Base-by-base conservation (phyloP, 2,888 invertebrate species). In the Atethmia centrago region DNA sequence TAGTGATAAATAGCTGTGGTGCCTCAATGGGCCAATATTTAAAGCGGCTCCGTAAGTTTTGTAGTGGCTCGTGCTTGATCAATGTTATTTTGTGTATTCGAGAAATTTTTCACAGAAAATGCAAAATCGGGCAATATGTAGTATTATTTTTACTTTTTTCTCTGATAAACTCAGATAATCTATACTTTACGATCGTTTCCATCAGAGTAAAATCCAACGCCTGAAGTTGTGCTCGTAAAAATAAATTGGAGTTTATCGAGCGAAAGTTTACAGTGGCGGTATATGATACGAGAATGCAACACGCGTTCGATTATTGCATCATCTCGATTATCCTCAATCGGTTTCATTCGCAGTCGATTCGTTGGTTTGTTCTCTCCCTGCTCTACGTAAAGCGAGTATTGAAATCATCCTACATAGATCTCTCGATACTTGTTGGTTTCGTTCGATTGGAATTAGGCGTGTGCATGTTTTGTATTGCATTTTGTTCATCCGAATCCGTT, bases 191-290 rank as follows among this genome's bases (percentile, higher is more conserved):
- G 71, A 77, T 59, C 36, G 58, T 74, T 76, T 65, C 67, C 40
- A 53, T 55, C 31, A 19, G 12, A 51, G 16, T 65, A 71, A 74
- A 59, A 64, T n/a, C 40, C 67, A 73, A 63, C 40, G 53, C 16
- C 42, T 59, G 61, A 61, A 70, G 59, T 73, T 78, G 59, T 49
- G 63, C 53, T 78, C 76, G 74, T 85, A 82, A 86, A 80, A 86
- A 73, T 71, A 74, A 76, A 78, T 67, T 71, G 59, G 51, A 71
- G 36, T 73, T 71, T 74, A 69, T 77, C 62, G 28, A 70, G 40
- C 68, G 25, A 21, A 56, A 59, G 64, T 71, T 47, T 49, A 64
- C 59, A 47, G n/a, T n/a, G n/a, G 40, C 62, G 51, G 25, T 31
- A 64, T 40, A 19, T 42, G 55, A 66, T 65, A 45, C n/a, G 53